A percentile compares a stretch with the other conserved stretches of the same genome.
Conservation (phyloP, 2,888 invertebrate genomes). For the Keiferia lycopersicella region DNA sequence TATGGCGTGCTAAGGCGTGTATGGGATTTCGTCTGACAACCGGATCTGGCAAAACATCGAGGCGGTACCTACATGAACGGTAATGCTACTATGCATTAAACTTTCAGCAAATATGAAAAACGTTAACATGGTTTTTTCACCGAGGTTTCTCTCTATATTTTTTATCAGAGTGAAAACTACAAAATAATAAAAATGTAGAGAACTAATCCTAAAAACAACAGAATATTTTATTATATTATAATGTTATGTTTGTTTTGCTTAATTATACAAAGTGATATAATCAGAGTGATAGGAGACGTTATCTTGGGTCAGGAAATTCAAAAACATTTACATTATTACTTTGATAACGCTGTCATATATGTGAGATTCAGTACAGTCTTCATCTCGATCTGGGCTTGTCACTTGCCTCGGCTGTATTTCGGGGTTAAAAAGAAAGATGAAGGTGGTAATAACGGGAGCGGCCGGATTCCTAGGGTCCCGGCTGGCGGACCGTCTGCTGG, state of each 20-base stretch:
- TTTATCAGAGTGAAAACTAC: too few relatives aligned
- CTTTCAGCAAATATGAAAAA: too few relatives aligned
- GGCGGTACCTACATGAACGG: too few relatives aligned
- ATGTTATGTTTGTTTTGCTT: not conserved
- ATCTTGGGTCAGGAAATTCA: not conserved
- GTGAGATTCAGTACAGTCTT: not conserved
- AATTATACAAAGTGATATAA: not conserved
- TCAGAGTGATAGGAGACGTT: not conserved
- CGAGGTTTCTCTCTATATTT: too few relatives aligned
- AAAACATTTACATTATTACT: not conserved
- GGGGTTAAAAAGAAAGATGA: constrained; percentile 41
- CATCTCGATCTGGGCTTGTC: not conserved
- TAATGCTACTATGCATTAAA: too few relatives aligned
- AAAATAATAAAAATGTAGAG: too few relatives aligned
- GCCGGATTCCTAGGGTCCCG: constrained; percentile 46
- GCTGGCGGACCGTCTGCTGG: constrained; percentile 40
- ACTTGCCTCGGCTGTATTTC: not conserved
- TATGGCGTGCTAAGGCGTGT: too few relatives aligned
- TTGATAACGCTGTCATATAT: not conserved
- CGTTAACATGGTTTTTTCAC: too few relatives aligned
- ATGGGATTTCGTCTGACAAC: too few relatives aligned
- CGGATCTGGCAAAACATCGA: too few relatives aligned
- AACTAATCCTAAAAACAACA: not conserved
- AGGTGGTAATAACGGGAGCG: constrained; percentile 55
- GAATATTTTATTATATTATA: not conserved